Base-by-base conservation (phyloP, 2,888 invertebrate genomes). In the Drosophila cognata region DNA sequence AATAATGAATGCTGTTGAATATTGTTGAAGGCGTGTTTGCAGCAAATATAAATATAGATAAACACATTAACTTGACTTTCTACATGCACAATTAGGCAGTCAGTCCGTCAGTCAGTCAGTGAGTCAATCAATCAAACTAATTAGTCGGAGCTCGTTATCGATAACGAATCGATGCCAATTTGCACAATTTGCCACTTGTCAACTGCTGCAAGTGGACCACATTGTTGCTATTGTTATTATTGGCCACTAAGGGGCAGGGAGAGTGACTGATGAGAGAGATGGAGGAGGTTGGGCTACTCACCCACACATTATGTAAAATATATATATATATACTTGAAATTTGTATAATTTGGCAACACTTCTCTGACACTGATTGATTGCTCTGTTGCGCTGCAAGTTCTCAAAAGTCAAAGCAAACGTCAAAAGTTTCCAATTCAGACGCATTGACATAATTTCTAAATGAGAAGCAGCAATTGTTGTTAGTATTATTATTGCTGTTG, bases 381-480 rank as follows among this genome's bases (percentile, higher is more conserved):
- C 41, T 53, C 25, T 16, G 46, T 16, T 25, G 8, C 16, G 25
- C 16, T 56, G 59, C 36, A n/a, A 43, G 62, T 69, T 71, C 72
- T 75, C 57, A 55, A 52, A 41, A 61, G 35, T 25, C 46, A 25
- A 28, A 28, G 41, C 36, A 36, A 43, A 33, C 60, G 41, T 46
- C 25, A 72, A 73, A 81, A 81, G 64, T 84, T 84, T 82, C 70
- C 79, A 83, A 75, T 82, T 87, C 57, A 61, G 62, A 58, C 70
- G 70, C 79, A 74, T 87, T 88, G 85, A 85, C 88, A 88, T 79
- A 71, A 78, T 84, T 83, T 72, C 67, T 46, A 72, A 68, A 57
- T 43, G 60, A 71, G 56, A 25, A 29, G 13, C 46, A 50, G 25
- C 56, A 38, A 31, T 41, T 51, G 50, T n/a, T 62, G 43, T 16